A percentile compares a stretch with the other conserved stretches of the same genome.
These are phyloP conservation scores for Helleia helle DNA, from an alignment of 2,888 invertebrate genomes.

Conservation along the genomic window DNA sequence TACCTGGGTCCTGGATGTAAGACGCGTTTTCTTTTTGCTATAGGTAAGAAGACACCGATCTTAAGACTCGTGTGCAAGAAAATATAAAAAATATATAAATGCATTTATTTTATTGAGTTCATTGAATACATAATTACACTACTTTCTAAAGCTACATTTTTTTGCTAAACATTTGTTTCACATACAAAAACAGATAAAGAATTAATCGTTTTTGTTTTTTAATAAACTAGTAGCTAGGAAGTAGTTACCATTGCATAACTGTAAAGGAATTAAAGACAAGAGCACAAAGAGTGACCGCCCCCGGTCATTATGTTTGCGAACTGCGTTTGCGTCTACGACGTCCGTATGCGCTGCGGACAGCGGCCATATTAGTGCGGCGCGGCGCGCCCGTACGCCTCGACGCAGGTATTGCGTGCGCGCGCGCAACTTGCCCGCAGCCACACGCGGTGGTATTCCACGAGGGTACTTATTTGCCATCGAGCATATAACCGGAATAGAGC, in stretches of 20 bases:
- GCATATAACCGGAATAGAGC: no score
- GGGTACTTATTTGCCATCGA: constrained; percentile 36
- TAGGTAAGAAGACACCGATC: no score
- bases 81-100: no score
- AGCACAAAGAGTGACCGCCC: constrained; percentile 36
- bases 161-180: no score
- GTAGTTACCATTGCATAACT: constrained; percentile 56
- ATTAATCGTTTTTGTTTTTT: neutral
- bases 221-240: constrained; percentile 31
- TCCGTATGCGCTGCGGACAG: constrained; percentile 26
- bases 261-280: constrained; percentile 42
- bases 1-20: no score
- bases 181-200: no score
- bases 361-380: constrained; percentile 30
- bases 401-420: constrained; percentile 42
- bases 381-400: constrained; percentile 12
- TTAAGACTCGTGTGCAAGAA: no score
- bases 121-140: no score
- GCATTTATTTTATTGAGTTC: no score
- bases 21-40: no score
- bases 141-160: no score
- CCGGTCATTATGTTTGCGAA: constrained; percentile 31
- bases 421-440: constrained; percentile 47
- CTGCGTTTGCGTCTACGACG: constrained; percentile 12
- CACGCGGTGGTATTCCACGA: constrained; percentile 59